phyloP scores from a whole-genome alignment of 2,113 vertebrate species.

The Echinops telfairi region DNA sequence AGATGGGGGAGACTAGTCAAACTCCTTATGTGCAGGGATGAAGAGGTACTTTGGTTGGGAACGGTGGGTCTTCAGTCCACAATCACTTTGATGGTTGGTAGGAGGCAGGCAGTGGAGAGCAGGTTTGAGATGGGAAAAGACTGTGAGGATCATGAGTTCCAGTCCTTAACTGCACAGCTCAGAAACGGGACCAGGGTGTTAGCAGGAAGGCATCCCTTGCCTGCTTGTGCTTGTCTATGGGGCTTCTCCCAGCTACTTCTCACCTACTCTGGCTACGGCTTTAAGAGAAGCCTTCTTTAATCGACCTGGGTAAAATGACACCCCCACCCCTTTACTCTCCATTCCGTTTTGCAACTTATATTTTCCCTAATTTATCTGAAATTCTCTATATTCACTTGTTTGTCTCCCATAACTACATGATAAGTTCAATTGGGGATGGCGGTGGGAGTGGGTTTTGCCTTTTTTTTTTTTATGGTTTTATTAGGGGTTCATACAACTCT shows the following conservation, averaged over 20 bases:
- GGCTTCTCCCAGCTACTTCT: neutral
- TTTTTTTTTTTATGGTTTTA: too few species aligned
- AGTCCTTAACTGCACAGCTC: neutral
- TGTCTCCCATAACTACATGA: neutral
- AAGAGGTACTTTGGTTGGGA: neutral
- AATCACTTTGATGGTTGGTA: neutral
- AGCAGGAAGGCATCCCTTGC: neutral
- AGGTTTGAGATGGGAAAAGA: fast-evolving
- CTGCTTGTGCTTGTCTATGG: neutral
- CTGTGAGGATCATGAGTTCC: neutral
- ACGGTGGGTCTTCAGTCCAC: neutral
- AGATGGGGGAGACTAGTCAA: neutral
- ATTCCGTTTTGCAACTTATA: neutral
- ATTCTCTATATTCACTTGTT: neutral
- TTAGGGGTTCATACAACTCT: too few species aligned
- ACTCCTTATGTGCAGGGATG: neutral
- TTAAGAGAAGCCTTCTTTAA: neutral
- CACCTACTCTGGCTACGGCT: neutral
- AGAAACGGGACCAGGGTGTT: neutral
- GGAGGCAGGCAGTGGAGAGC: neutral
- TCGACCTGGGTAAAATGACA: neutral
- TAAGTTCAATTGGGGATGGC: neutral
- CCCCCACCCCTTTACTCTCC: neutral
- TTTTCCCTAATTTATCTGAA: neutral
- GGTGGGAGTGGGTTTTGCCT: neutral